Conservation (phyloP, 2,888 invertebrate species). For the Eueremaeus valkanovi region DNA sequence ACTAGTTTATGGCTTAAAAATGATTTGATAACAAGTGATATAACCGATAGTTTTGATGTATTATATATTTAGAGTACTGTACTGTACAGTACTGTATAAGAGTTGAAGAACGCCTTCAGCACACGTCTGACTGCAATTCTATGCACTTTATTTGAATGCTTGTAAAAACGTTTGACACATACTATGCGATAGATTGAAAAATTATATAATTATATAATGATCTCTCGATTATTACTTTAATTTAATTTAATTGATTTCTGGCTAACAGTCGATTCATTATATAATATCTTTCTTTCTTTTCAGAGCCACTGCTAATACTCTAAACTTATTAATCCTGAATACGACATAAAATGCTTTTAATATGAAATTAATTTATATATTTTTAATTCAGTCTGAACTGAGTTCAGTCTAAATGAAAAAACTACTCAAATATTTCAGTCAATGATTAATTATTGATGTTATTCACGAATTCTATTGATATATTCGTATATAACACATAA, state of each 20-base stretch:
- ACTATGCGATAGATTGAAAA: not conserved
- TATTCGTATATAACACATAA: not conserved
- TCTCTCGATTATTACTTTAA: not conserved
- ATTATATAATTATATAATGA: not conserved
- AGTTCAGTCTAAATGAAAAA: not conserved
- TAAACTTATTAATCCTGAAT: no score
- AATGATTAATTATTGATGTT: slow-evolving; percentile 6
- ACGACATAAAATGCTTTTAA: not conserved
- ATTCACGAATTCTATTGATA: not conserved
- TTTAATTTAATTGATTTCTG: slow-evolving; percentile 2
- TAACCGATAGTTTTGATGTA: slow-evolving; percentile 10
- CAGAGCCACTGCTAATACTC: not conserved
- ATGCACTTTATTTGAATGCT: not conserved
- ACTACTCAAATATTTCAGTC: not conserved
- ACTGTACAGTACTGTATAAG: no score
- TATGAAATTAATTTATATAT: slow-evolving; percentile 4
- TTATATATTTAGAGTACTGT: no score
- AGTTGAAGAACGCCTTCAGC: not conserved
- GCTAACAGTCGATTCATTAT: not conserved
- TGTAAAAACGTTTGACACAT: not conserved
- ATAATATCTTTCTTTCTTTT: not conserved
- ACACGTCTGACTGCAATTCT: slow-evolving; percentile 9
- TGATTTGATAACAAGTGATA: not conserved
- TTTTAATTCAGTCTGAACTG: no score
- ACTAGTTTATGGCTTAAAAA: slow-evolving; percentile 1